phyloP scores from a whole-genome alignment of 2,113 vertebrate species.

The Oreochromis niloticus region DNA sequence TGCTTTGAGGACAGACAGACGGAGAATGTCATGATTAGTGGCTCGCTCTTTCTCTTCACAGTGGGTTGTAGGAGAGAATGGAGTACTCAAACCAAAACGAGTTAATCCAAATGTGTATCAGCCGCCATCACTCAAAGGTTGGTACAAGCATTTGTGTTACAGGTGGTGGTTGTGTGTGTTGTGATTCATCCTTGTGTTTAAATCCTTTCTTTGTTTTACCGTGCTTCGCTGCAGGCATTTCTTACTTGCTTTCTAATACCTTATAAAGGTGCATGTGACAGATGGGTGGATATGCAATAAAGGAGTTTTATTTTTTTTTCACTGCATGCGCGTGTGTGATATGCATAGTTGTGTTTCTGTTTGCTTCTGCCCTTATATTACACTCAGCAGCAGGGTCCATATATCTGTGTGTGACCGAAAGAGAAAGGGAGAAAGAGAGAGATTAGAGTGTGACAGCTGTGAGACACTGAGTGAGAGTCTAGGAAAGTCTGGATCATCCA shows the following conservation, averaged over 20 bases:
- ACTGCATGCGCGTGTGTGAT: neutral
- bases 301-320: neutral
- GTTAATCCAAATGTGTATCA: slow-evolving; percentile 87
- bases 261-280: slow-evolving; percentile 15
- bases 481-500: slow-evolving; percentile 73
- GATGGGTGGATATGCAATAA: slow-evolving; percentile 12
- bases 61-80: slow-evolving; percentile 89
- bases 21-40: neutral
- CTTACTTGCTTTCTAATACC: neutral
- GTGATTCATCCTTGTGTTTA: slow-evolving; percentile 39
- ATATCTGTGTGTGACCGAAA: slow-evolving; percentile 2
- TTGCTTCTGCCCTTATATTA: neutral
- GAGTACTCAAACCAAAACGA: slow-evolving; percentile 88
- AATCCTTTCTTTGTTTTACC: slow-evolving; percentile 18
- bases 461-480: slow-evolving; percentile 68
- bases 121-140: slow-evolving; percentile 96
- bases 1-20: accelerated
- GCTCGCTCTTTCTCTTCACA: slow-evolving; percentile 38
- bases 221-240: neutral
- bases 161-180: neutral
- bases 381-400: neutral
- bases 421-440: slow-evolving; percentile 18
- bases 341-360: neutral
- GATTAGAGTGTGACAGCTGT: slow-evolving; percentile 71
- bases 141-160: neutral